Conservation (phyloP, 2,113 vertebrate genomes). For the Vulpes lagopus region DNA sequence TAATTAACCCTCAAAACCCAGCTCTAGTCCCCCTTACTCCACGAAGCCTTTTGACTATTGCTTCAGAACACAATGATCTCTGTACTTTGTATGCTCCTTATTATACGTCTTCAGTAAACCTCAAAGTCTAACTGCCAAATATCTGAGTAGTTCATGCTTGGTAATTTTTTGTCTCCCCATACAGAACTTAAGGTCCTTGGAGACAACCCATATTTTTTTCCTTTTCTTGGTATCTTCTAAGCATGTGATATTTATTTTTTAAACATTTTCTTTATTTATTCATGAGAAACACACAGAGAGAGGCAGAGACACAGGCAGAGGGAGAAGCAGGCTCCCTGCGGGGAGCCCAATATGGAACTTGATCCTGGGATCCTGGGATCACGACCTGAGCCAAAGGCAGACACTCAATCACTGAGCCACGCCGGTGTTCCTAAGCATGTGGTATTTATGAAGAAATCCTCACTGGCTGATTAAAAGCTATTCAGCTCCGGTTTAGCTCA, state of each 20-base stretch:
- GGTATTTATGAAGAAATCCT: background rate
- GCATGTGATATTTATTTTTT: background rate
- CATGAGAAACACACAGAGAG: no score
- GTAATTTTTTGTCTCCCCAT: background rate
- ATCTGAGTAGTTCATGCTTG: background rate
- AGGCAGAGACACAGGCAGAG: no score
- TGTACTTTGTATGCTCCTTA: background rate
- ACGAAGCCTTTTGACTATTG: background rate
- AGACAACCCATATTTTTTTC: background rate
- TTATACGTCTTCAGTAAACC: background rate
- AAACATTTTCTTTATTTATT: no score
- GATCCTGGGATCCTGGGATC: no score
- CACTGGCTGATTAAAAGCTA: background rate
- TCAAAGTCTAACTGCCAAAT: background rate
- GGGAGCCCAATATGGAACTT: no score
- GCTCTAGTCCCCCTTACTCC: background rate
- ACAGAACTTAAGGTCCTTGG: slow-evolving; percentile 32
- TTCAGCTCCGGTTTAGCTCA: slow-evolving; percentile 19
- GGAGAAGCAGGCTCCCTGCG: no score
- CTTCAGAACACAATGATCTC: background rate
- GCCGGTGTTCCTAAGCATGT: background rate
- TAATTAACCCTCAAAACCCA: background rate
- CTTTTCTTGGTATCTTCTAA: background rate
- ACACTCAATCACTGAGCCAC: no score
- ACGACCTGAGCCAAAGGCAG: no score